Evolutionary conservation across 2,888 invertebrate genomes (phyloP).

Genomic region (Epirrhoe alternata): DNA sequence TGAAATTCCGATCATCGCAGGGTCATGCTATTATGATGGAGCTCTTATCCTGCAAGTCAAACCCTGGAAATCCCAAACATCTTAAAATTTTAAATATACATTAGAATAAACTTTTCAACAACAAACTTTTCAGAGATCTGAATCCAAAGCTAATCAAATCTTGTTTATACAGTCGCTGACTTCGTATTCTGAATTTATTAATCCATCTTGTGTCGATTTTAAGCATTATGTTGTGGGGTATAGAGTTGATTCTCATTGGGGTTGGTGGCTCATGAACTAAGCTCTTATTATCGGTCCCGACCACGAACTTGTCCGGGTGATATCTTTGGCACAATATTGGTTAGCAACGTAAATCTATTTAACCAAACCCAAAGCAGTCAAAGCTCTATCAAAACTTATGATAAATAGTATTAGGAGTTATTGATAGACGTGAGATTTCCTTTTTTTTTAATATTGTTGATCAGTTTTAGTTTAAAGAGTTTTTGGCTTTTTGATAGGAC

Average conservation of each 20-base stretch:
- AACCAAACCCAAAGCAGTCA: not conserved
- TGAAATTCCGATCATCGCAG: no score
- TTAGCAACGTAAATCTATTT: conserved; percentile 10
- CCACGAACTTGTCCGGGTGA: conserved; percentile 21
- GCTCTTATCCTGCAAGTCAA: not conserved
- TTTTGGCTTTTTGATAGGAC: no score
- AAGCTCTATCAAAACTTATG: no score
- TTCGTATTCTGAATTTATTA: conserved; percentile 24
- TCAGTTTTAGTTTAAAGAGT: no score
- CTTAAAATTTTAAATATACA: not conserved
- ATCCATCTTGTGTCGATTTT: conserved; percentile 15
- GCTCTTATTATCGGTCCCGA: conserved; percentile 23
- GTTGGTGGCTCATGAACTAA: conserved; percentile 3
- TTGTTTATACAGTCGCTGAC: conserved; percentile 31
- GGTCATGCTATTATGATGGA: not conserved
- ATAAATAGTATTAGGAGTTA: not conserved
- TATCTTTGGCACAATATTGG: conserved; percentile 30
- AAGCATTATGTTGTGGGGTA: conserved; percentile 4
- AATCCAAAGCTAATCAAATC: conserved; percentile 27
- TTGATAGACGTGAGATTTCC: not conserved
- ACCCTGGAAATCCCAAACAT: not conserved
- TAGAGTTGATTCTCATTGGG: conserved; percentile 6
- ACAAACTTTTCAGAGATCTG: conserved; percentile 14
- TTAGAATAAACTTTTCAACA: not conserved
- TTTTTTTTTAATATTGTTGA: no score